phyloP scores from a whole-genome alignment of 2,113 vertebrate species.

The Hypocryptadius cinnamomeus region DNA sequence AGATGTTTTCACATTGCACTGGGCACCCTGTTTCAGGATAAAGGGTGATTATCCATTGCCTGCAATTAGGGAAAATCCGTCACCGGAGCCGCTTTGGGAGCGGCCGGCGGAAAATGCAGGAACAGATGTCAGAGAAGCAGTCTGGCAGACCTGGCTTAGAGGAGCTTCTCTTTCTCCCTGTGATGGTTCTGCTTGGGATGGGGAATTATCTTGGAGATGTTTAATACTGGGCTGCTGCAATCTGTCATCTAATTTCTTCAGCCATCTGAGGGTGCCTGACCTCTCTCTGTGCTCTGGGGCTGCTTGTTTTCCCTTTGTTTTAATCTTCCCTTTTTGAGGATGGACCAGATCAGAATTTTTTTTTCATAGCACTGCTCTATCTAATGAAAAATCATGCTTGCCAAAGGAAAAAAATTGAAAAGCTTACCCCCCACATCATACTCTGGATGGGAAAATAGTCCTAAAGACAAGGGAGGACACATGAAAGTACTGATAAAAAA shows the following conservation, averaged over 20 bases:
- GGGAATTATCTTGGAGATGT: background rate
- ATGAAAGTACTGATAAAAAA: background rate
- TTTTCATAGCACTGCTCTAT: background rate
- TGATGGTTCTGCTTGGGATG: background rate
- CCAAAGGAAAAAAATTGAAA: background rate
- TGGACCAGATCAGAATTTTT: background rate
- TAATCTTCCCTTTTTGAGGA: background rate
- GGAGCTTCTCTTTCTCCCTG: background rate
- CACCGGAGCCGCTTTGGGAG: background rate
- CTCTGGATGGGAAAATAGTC: background rate
- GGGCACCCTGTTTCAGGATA: background rate
- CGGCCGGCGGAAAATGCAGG: background rate
- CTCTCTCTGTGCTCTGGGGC: background rate
- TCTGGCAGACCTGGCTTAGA: background rate
- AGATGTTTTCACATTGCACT: background rate
- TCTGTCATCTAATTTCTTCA: background rate
- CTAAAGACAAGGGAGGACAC: background rate
- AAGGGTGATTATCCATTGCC: background rate
- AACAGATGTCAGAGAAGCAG: background rate
- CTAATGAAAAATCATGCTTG: background rate
- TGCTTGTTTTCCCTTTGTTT: background rate
- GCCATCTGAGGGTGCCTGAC: background rate
- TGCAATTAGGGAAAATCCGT: background rate
- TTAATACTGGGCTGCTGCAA: background rate
- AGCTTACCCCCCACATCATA: background rate